phyloP scores from a whole-genome alignment of 2,113 vertebrate species.

The Chunga burmeisteri region DNA sequence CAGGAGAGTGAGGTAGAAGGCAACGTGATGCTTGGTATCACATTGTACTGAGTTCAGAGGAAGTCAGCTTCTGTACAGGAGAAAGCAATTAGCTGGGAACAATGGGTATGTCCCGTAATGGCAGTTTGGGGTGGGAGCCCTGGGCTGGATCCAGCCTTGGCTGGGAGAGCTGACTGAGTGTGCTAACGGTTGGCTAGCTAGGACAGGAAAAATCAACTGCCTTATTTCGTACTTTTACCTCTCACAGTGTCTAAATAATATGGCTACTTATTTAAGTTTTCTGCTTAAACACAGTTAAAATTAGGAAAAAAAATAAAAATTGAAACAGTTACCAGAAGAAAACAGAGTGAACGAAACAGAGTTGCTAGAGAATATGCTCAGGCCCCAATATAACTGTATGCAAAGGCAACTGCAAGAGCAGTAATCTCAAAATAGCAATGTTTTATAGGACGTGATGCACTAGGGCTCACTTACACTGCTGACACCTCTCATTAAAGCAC shows the following conservation, averaged over 20 bases:
- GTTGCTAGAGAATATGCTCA: background rate
- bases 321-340: background rate
- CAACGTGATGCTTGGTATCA: slow-evolving; percentile 15
- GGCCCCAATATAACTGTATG: background rate
- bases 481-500: background rate
- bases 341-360: background rate
- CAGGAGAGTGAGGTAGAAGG: background rate
- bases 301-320: background rate
- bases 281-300: background rate
- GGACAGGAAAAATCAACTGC: background rate
- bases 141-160: background rate
- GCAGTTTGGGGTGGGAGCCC: background rate
- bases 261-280: background rate
- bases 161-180: background rate
- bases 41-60: slow-evolving; percentile 11
- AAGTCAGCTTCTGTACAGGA: background rate
- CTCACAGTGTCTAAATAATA: background rate
- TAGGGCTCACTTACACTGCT: background rate
- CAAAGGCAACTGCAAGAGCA: background rate
- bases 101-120: background rate
- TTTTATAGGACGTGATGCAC: background rate
- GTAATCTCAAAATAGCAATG: background rate
- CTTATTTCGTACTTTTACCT: background rate
- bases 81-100: slow-evolving; percentile 28
- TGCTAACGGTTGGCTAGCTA: background rate